phyloP scores from a whole-genome alignment of 2,888 invertebrate species.

The Sipha maydis region DNA sequence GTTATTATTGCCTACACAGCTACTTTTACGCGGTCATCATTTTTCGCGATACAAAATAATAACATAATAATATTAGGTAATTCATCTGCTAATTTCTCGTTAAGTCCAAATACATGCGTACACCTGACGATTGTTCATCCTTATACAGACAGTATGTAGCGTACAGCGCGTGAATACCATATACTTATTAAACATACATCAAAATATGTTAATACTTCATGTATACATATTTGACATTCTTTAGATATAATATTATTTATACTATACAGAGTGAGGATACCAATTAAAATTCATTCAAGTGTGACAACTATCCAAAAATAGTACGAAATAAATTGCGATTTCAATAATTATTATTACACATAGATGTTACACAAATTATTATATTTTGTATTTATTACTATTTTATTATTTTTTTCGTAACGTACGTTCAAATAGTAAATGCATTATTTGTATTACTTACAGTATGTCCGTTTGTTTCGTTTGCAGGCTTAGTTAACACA shows the following conservation, averaged over 20 bases:
- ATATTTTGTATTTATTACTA: background rate
- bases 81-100: background rate
- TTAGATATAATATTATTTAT: background rate
- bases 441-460: slow-evolving; percentile 5
- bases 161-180: background rate
- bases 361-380: background rate
- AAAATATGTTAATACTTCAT: background rate
- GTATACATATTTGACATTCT: slow-evolving; percentile 28
- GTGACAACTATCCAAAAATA: background rate
- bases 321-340: background rate
- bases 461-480: background rate
- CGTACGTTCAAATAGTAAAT: background rate
- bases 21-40: background rate
- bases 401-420: background rate
- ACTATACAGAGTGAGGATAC: background rate
- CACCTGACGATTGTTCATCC: background rate
- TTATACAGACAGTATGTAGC: background rate
- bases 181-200: background rate
- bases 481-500: background rate
- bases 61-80: background rate
- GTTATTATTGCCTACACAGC: too few species aligned
- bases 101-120: background rate
- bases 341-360: background rate
- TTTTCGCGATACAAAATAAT: background rate
- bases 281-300: background rate